These are phyloP conservation scores for Zaprionus lachaisei DNA, from an alignment of 1,140 invertebrate species.

Conservation along the genomic window DNA sequence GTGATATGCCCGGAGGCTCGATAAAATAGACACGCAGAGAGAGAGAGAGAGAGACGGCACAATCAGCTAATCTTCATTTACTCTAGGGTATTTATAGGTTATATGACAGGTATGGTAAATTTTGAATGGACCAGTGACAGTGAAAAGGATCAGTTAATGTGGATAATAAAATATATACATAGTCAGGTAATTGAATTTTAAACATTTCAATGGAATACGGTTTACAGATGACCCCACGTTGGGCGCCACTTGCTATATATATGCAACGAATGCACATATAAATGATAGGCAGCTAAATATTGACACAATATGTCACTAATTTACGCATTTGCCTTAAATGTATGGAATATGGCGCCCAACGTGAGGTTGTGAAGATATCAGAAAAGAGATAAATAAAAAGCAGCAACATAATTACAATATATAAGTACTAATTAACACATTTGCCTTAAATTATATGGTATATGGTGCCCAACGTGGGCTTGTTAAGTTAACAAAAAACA, in stretches of 20 bases:
- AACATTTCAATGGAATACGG: too few relatives aligned
- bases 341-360: neutral
- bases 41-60: neutral
- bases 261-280: neutral
- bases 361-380: neutral
- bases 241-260: neutral
- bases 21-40: neutral
- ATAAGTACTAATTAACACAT: too few relatives aligned
- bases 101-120: neutral
- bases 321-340: neutral
- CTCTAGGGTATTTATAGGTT: neutral
- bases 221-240: neutral
- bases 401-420: too few relatives aligned
- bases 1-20: slow-evolving; percentile 12
- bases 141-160: neutral
- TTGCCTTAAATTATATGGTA: too few relatives aligned
- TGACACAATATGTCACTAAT: rapidly evolving
- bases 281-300: neutral
- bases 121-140: neutral
- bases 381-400: too few relatives aligned
- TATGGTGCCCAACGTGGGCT: too few relatives aligned
- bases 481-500: too few relatives aligned
- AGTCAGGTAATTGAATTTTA: too few relatives aligned
- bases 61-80: slow-evolving; percentile 8
- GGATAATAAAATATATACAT: neutral